Conservation (phyloP, 2,113 vertebrate species). For the Albula goreensis region DNA sequence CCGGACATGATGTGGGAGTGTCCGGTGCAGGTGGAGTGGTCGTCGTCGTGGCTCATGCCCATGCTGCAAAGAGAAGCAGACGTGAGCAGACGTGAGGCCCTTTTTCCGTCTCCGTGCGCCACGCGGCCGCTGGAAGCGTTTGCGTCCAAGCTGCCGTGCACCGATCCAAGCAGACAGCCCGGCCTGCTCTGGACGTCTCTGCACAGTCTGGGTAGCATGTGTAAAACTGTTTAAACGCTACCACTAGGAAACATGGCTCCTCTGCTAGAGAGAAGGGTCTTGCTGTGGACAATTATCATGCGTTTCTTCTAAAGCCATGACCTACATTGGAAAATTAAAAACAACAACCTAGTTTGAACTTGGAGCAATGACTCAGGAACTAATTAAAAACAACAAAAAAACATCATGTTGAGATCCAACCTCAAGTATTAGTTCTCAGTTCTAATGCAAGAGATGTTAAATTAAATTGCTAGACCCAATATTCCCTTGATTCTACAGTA, state of each 20-base stretch:
- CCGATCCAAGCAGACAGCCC: not conserved
- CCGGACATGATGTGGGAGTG: constrained; percentile 97
- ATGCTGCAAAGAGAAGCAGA: constrained; percentile 68
- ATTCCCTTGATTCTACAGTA: not conserved
- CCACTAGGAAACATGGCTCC: not conserved
- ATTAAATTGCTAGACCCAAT: constrained; percentile 20
- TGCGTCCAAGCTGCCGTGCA: not conserved
- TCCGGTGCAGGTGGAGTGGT: constrained; percentile 83
- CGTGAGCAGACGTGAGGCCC: not conserved
- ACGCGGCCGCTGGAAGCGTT: not conserved
- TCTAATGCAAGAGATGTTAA: constrained; percentile 40
- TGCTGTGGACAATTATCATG: constrained; percentile 2
- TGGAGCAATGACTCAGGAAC: constrained; percentile 40
- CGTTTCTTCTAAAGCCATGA: constrained; percentile 54
- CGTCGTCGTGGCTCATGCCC: constrained; percentile 96
- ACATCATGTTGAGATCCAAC: constrained; percentile 33
- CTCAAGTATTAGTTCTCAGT: constrained; percentile 19
- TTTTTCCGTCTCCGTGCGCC: constrained; percentile 19
- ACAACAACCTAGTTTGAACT: constrained; percentile 54
- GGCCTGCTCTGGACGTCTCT: not conserved
- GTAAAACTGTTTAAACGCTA: constrained; percentile 17
- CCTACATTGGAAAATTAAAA: constrained; percentile 68
- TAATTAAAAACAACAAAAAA: constrained; percentile 37
- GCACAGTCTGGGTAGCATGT: not conserved
- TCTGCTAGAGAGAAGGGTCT: constrained; percentile 18